Evolutionary conservation across 1,140 invertebrate genomes (phyloP).

Genomic region (Papilio machaon): DNA sequence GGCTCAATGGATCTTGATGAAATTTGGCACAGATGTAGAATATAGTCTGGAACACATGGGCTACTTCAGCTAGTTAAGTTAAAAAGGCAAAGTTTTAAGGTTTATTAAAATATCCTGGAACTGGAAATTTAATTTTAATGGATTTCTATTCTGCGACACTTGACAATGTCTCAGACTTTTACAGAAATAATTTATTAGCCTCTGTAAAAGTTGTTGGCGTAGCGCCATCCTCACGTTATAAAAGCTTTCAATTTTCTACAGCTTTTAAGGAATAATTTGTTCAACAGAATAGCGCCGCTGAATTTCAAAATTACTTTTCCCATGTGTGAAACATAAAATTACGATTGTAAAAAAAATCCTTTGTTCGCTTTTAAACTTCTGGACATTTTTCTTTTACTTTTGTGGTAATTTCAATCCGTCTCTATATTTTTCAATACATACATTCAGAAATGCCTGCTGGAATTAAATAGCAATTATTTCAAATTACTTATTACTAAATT

Average conservation of each 20-base stretch:
- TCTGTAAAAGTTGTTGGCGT: constrained; percentile 32
- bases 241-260: constrained; percentile 31
- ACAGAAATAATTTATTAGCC: constrained; percentile 33
- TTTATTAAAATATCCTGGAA: not conserved
- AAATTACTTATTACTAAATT: not conserved
- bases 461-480: constrained; percentile 8
- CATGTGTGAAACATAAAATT: not conserved
- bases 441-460: not conserved
- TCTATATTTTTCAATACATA: too few species aligned
- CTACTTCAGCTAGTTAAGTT: too few species aligned
- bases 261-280: constrained; percentile 27
- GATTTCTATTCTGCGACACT: constrained; percentile 25
- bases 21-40: too few species aligned
- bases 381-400: not conserved
- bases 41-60: too few species aligned
- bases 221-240: constrained; percentile 31
- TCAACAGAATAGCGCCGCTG: constrained; percentile 13
- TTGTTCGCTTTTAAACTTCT: not conserved
- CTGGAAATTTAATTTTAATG: constrained; percentile 32
- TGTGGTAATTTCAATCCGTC: not conserved
- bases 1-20: too few species aligned
- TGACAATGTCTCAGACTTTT: constrained; percentile 34
- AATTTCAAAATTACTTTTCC: not conserved
- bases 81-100: not conserved
- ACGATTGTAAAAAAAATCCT: not conserved